Evolutionary conservation across 2,797 vertebrate species (phyloP), one percentile per base, ranked within the genome.

Genomic region (Philypnodon macrostomus): DNA sequence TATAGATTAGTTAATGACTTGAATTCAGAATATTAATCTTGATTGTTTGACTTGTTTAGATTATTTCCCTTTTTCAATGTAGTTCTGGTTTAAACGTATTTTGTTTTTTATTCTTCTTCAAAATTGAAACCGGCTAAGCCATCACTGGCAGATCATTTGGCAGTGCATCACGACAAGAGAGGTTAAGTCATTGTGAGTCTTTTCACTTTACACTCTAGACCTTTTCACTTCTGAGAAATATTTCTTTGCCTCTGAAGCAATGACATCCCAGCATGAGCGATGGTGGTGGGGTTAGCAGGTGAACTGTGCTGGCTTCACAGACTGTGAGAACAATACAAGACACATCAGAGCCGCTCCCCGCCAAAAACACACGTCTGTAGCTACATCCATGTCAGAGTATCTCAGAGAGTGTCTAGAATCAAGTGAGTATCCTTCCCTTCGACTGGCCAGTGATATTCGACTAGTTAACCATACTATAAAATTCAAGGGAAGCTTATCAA

Each of bases 221-320:
- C 70, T 66, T 69, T 69, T 81, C 67, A 85, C 80, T 33, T 42
- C 18, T 26, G 58, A 53, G 67, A 79, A 58, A 50, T 24, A 52
- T 64, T 67, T 67, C 66, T 77, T 57, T 73, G 66, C 49, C 58
- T 47, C 71, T 77, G 78, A 84, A 65, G 77, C 77, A 79, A 75
- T 81, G 83, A 86, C 78, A 73, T 81, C 54, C 23, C 75, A 68
- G 73, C 63, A 73, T 86, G 86, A 89, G 82, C 67, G 72, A 87
- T 84, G 75, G 74, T 80, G 74, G 63, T 1, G 60, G 69, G 84
- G 85, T 85, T 81, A 86, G 70, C 84, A 86, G 87, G 85, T 84
- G 85, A 88, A 68, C 69, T 69, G 61, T 60, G 68, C 67, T 82
- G 84, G 78, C 74, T 70, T n/a, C 77, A 75, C 61, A 50, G 59